phyloP scores from a whole-genome alignment of 1,140 invertebrate genomes.

The Euborellia annulipes region DNA sequence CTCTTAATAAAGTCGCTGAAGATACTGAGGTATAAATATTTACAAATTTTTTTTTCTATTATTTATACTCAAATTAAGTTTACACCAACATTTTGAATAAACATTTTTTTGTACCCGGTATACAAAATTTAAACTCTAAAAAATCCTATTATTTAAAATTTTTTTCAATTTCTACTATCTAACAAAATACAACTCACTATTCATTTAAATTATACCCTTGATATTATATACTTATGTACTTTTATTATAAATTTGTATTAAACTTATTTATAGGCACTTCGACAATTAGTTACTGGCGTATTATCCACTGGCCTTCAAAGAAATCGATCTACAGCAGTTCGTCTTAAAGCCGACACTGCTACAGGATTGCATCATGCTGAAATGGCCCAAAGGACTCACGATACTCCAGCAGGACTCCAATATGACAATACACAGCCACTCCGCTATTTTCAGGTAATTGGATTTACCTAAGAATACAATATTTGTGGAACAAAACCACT shows the following conservation, averaged over 20 bases:
- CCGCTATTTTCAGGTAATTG: constrained; percentile 45
- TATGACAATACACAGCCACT: constrained; percentile 59
- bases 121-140: too few species aligned
- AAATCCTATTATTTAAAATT: too few species aligned
- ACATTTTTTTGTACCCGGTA: too few species aligned
- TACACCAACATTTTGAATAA: too few species aligned
- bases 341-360: constrained; percentile 55
- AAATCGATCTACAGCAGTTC: constrained; percentile 46
- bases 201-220: too few species aligned
- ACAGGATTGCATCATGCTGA: constrained; percentile 56
- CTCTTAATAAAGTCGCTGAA: constrained; percentile 43
- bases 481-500: too few species aligned
- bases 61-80: constrained; percentile 22
- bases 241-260: constrained; percentile 11
- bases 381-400: constrained; percentile 62
- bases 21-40: constrained; percentile 33
- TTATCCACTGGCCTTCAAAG: constrained; percentile 31
- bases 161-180: too few species aligned
- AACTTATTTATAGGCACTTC: constrained; percentile 21
- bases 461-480: too few species aligned
- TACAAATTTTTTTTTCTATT: too few species aligned
- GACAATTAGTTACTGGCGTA: constrained; percentile 30
- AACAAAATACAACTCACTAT: too few species aligned
- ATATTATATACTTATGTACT: too few species aligned
- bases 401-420: constrained; percentile 55